Percentiles rank a stretch among this genome's conserved stretches.
Evolutionary conservation across 2,888 invertebrate genomes (phyloP).

Genomic region (Drosophila conformis): DNA sequence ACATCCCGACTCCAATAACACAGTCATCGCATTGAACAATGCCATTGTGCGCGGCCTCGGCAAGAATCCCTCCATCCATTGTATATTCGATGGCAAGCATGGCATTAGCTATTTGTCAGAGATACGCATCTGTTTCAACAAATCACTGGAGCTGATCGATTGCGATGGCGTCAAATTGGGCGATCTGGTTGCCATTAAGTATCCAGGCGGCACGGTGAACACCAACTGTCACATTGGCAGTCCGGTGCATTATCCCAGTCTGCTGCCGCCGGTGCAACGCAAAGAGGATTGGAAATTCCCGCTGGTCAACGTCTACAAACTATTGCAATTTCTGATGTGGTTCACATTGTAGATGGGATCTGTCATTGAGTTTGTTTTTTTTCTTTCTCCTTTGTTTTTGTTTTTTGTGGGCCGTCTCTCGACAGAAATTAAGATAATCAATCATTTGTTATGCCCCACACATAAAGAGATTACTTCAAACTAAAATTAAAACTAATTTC

Average conservation of each 20-base stretch:
- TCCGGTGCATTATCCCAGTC: conserved; percentile 87
- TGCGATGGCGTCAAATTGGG: conserved; percentile 87
- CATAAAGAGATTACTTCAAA: conserved; percentile 13
- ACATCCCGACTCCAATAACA: conserved; percentile 86
- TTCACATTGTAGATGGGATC: conserved; percentile 86
- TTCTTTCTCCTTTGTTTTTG: neutral
- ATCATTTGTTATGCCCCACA: conserved; percentile 34
- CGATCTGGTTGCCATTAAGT: conserved; percentile 72
- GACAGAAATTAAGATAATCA: conserved; percentile 7
- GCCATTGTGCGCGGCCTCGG: conserved; percentile 86
- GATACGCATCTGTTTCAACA: conserved; percentile 91
- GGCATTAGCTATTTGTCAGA: conserved; percentile 88
- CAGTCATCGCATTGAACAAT: conserved; percentile 85
- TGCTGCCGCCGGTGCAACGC: conserved; percentile 77
- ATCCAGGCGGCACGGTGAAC: conserved; percentile 85
- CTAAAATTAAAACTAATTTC: conserved; percentile 20
- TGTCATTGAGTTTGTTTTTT: too few relatives aligned
- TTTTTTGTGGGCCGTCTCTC: conserved; percentile 1
- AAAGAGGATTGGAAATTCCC: conserved; percentile 83
- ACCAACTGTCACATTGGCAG: conserved; percentile 87
- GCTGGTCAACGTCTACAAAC: conserved; percentile 86
- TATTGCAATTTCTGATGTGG: conserved; percentile 88
- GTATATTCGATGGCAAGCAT: conserved; percentile 87
- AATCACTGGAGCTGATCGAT: conserved; percentile 87
- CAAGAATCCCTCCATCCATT: conserved; percentile 88